Evolutionary conservation across 2,888 invertebrate species (phyloP), one percentile per base, ranked within the genome.

Genomic region (Heliconius ethilla): DNA sequence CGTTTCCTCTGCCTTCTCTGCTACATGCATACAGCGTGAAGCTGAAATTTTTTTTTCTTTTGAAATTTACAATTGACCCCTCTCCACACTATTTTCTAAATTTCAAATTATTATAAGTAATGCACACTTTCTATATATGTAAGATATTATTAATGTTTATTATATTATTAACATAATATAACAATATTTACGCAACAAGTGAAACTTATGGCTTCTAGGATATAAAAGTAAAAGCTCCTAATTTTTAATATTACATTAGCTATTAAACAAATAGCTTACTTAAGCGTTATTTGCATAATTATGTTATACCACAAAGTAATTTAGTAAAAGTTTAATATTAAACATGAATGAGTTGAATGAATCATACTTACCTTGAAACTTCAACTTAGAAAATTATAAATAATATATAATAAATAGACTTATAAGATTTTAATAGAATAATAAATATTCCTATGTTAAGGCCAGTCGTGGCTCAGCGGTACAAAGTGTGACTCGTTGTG

Each of bases 221-320:
- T 69, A 72, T 75, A 79, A 72, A 65, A 63, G 65, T 77, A 79
- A 75, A 67, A 75, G 29, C 70, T 62, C 33, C 55, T 72, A 72
- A n/a, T 75, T 62, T 72, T 77, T 70, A 29, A 74, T 66, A 55
- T 66, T 40, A 40, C 25, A 55, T 55, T 37, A 70, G 27, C 45
- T 45, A 62, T 76, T 62, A 76, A 70, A 63, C 45, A 62, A 45
- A 70, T n/a, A 74, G 27, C 65, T 70, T 25, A 59, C 33, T 70
- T 59, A 59, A 72, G 40, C 40, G 13, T 37, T 67, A 40, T 67
- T 37, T 6, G 40, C 18, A 15, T 69, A 40, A 7, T 69, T 25
- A 69, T 4, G 7, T 69, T 45, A 59, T 72, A 72, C 3, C 29
- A 59, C n/a, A 70, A 40, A 25, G 5, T n/a, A 11, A n/a, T 22